Evolutionary conservation across 2,888 invertebrate species (phyloP).

Genomic region (Lagria hirta): DNA sequence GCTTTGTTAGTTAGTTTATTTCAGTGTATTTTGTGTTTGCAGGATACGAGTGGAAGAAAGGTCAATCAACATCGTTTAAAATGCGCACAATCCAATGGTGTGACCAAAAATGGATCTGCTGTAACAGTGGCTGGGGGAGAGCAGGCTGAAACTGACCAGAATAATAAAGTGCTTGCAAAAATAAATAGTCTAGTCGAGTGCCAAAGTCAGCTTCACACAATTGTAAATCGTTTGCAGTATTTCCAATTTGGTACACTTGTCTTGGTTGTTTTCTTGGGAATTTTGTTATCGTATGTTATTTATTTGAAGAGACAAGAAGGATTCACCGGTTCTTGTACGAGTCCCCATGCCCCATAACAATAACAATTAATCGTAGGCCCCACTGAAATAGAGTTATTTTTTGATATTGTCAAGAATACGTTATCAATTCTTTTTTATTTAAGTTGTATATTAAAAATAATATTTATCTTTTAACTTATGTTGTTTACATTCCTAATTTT

Average conservation of each 20-base stretch:
- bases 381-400: slow-evolving; percentile 32
- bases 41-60: slow-evolving; percentile 47
- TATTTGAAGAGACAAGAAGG: slow-evolving; percentile 18
- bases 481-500: no score
- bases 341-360: slow-evolving; percentile 42
- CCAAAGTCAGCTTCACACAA: slow-evolving; percentile 55
- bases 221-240: slow-evolving; percentile 56
- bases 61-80: slow-evolving; percentile 72
- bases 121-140: slow-evolving; percentile 9
- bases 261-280: slow-evolving; percentile 49
- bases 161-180: slow-evolving; percentile 42
- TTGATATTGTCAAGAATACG: slow-evolving; percentile 37
- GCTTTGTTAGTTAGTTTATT: no score
- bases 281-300: slow-evolving; percentile 31
- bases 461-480: slow-evolving; percentile 8
- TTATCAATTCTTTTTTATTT: slow-evolving; percentile 40
- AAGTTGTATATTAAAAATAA: slow-evolving; percentile 30
- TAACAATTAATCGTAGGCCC: slow-evolving; percentile 44
- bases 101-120: slow-evolving; percentile 44
- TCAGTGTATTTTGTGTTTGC: slow-evolving; percentile 24
- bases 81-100: slow-evolving; percentile 60
- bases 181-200: slow-evolving; percentile 53
- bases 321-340: slow-evolving; percentile 32
- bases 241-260: slow-evolving; percentile 58
- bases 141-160: slow-evolving; percentile 35